phyloP scores from a whole-genome alignment of 2,888 invertebrate genomes.

The Autographa pulchrina region DNA sequence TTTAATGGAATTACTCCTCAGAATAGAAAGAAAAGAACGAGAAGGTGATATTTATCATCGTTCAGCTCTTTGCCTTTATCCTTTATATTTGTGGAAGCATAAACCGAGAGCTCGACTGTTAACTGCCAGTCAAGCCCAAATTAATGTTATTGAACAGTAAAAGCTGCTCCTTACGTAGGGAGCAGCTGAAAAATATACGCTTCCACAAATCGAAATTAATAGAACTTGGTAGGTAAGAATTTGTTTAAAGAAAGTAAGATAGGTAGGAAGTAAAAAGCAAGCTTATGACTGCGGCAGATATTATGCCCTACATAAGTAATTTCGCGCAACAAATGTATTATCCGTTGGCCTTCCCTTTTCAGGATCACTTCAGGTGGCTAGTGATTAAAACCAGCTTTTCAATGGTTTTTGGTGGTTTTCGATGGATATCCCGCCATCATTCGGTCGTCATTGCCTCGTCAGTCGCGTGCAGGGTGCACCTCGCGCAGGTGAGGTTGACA shows the following conservation, averaged over 20 bases:
- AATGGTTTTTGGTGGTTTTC: background rate
- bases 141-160: background rate
- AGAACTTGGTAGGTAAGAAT: background rate
- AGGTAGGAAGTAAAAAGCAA: too few relatives aligned
- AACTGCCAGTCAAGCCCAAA: background rate
- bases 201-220: background rate
- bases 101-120: background rate
- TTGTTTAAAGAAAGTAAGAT: too few relatives aligned
- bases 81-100: background rate
- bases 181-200: background rate
- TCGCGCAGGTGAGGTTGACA: conserved; percentile 42
- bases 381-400: too few relatives aligned
- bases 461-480: conserved; percentile 37
- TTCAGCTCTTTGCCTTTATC: background rate
- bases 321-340: too few relatives aligned
- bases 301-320: too few relatives aligned
- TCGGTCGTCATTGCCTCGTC: conserved; percentile 39
- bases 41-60: background rate
- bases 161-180: background rate
- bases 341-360: background rate
- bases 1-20: background rate
- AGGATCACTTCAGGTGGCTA: background rate
- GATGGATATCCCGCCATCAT: conserved; percentile 16
- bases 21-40: background rate
- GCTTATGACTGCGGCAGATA: too few relatives aligned